Conservation (phyloP, 2,888 invertebrate genomes). For the Acleris sparsana region DNA sequence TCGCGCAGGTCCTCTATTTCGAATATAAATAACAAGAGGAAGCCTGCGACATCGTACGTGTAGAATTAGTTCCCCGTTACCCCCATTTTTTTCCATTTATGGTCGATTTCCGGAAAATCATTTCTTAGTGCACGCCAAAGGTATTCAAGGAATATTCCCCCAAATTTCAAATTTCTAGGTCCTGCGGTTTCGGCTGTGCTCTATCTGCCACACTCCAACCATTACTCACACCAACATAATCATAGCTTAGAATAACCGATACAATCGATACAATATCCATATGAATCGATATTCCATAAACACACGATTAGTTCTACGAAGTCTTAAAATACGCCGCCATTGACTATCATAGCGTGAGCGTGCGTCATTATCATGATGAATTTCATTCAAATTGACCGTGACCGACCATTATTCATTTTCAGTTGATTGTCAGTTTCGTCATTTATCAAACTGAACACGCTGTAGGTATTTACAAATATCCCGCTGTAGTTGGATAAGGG, state of each 20-base stretch:
- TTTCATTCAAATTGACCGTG: constrained; percentile 22
- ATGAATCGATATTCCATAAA: constrained; percentile 37
- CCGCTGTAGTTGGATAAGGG: not conserved
- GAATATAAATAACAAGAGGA: no score
- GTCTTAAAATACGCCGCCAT: constrained; percentile 12
- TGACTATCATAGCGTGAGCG: not conserved
- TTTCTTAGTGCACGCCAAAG: no score
- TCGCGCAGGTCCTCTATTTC: no score
- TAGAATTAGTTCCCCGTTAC: no score
- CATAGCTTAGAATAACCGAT: constrained; percentile 2
- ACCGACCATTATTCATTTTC: constrained; percentile 12
- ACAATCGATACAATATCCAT: constrained; percentile 6
- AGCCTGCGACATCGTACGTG: no score
- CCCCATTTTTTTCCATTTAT: no score
- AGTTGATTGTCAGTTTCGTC: constrained; percentile 13
- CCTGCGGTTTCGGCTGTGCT: no score
- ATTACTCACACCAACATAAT: not conserved
- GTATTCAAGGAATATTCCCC: no score
- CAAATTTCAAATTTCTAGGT: no score
- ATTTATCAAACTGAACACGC: constrained; percentile 9
- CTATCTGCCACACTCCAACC: no score
- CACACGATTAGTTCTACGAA: constrained; percentile 38
- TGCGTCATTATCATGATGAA: constrained; percentile 15
- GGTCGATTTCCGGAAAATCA: no score
- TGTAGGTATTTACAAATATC: not conserved